Evolutionary conservation across 2,113 vertebrate genomes (phyloP).

Genomic region (Struthio camelus): DNA sequence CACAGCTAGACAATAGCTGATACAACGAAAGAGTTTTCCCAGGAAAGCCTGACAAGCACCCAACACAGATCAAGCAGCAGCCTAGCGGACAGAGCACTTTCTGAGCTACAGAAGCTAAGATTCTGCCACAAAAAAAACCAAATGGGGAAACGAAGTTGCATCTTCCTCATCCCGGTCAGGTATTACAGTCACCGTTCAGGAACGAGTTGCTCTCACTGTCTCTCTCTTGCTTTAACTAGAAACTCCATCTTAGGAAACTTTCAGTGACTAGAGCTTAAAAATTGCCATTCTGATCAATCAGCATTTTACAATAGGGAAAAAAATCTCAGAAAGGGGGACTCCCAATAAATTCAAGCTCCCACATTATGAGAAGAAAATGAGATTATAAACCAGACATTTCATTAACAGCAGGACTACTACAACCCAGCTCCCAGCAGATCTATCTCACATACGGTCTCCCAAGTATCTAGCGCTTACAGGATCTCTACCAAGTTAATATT

Average conservation of each 20-base stretch:
- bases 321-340: background rate
- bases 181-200: background rate
- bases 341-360: background rate
- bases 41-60: background rate
- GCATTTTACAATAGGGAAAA: background rate
- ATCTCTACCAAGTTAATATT: background rate
- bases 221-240: background rate
- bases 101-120: background rate
- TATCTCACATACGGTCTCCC: background rate
- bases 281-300: background rate
- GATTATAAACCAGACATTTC: background rate
- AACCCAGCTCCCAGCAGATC: background rate
- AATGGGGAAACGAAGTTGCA: background rate
- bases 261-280: background rate
- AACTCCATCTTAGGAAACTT: background rate
- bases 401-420: background rate
- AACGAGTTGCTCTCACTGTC: background rate
- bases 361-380: background rate
- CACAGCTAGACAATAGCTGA: background rate
- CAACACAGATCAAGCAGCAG: background rate
- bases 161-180: background rate
- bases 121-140: background rate
- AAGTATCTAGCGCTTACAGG: background rate
- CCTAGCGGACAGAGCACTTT: background rate
- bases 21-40: background rate